These are phyloP conservation scores for Arothron firmamentum DNA, from an alignment of 2,113 vertebrate genomes.

Conservation along the genomic window DNA sequence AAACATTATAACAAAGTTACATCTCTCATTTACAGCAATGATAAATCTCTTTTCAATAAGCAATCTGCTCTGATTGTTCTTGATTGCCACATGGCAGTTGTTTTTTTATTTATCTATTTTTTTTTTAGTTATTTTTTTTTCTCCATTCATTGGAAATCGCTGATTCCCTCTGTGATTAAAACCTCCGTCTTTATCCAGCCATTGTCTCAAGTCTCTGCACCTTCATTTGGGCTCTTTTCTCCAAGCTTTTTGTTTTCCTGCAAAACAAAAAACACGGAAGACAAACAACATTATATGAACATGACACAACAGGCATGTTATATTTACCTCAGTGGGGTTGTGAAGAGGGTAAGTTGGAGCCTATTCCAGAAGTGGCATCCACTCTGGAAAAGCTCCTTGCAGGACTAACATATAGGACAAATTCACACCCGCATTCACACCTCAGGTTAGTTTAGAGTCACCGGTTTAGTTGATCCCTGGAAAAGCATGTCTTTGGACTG, in stretches of 20 bases:
- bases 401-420: no score
- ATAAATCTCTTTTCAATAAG: constrained; percentile 42
- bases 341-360: no score
- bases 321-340: no score
- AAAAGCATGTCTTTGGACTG: no score
- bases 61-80: constrained; percentile 35
- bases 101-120: neutral
- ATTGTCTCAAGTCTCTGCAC: constrained; percentile 25
- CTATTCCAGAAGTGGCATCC: no score
- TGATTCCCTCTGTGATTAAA: constrained; percentile 24
- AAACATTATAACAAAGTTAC: constrained; percentile 55
- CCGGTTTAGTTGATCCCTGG: no score
- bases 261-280: constrained; percentile 25
- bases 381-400: no score
- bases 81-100: constrained; percentile 38
- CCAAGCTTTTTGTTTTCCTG: constrained; percentile 21
- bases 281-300: neutral
- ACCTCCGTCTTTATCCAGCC: constrained; percentile 1
- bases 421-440: no score
- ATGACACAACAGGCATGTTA: no score
- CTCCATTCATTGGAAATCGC: neutral
- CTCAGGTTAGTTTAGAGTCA: no score
- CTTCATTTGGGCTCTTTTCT: neutral
- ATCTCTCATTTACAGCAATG: constrained; percentile 54
- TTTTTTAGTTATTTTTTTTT: neutral